Conservation (phyloP, 2,797 vertebrate genomes). For the Dendrocincla tyrannina region DNA sequence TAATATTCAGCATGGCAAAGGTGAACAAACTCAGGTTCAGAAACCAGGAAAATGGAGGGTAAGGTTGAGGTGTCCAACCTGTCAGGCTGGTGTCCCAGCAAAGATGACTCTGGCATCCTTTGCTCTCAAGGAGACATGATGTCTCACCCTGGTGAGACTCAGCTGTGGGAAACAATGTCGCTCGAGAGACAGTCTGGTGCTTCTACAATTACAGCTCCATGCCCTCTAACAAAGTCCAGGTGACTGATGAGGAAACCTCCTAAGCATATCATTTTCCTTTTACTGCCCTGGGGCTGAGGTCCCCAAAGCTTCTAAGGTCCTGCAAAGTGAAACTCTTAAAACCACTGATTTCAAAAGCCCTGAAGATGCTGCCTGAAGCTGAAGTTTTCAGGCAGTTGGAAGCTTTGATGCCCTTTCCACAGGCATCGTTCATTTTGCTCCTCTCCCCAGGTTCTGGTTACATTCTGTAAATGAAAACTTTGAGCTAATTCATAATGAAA, state of each 20-base stretch:
- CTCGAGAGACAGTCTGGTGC: neutral
- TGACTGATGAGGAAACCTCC: neutral
- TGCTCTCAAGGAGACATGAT: neutral
- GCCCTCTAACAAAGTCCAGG: neutral
- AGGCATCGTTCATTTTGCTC: neutral
- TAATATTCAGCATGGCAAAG: neutral
- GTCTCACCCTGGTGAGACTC: neutral
- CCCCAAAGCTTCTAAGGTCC: neutral
- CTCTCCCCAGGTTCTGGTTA: neutral
- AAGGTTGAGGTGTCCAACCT: neutral
- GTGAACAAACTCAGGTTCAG: neutral
- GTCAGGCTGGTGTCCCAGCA: accelerated
- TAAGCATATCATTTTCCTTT: neutral
- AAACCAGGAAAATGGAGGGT: neutral
- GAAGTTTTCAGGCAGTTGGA: neutral
- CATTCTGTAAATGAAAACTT: neutral
- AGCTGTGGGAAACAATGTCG: neutral
- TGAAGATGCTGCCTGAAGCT: accelerated
- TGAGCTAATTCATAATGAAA: neutral
- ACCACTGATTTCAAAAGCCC: neutral
- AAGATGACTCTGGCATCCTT: neutral
- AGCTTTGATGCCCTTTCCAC: neutral
- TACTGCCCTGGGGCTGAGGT: neutral
- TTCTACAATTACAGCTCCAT: neutral
- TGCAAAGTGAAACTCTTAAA: neutral